These are phyloP conservation scores for Dasypogon diadema DNA, from an alignment of 2,888 invertebrate species.

Conservation along the genomic window DNA sequence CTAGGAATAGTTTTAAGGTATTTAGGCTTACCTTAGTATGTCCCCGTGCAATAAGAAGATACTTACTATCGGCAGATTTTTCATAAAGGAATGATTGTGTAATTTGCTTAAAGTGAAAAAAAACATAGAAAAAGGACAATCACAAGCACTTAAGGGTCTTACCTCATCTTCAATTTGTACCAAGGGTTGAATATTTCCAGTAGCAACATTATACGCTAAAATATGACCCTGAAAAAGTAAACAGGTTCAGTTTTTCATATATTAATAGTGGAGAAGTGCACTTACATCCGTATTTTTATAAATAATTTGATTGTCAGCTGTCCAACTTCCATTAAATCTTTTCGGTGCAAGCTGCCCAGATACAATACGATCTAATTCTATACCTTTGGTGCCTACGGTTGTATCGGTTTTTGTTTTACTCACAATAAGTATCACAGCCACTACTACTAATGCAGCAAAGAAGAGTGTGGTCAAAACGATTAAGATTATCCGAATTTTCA, in stretches of 20 bases:
- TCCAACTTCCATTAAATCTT: conserved; percentile 85
- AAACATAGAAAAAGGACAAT: no score
- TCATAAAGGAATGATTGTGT: conserved; percentile 67
- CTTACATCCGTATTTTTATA: conserved; percentile 72
- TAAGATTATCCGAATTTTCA: conserved; percentile 9
- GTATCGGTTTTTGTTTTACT: conserved; percentile 60
- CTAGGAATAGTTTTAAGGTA: no score
- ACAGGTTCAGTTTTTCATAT: neutral
- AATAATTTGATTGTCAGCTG: conserved; percentile 76
- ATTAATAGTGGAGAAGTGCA: neutral
- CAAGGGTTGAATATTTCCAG: neutral
- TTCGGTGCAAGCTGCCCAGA: conserved; percentile 75
- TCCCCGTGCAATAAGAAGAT: conserved; percentile 74
- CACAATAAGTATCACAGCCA: conserved; percentile 72
- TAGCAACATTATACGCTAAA: neutral
- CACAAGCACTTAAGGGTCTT: no score
- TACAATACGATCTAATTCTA: conserved; percentile 80
- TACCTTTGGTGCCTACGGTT: conserved; percentile 58
- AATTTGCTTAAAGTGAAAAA: conserved; percentile 61
- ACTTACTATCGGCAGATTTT: conserved; percentile 76
- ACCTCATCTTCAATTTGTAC: conserved; percentile 8
- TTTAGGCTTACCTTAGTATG: conserved; percentile 74
- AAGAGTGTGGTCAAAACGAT: neutral
- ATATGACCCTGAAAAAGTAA: conserved; percentile 2
- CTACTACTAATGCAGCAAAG: conserved; percentile 71